Percentiles rank a stretch among this genome's conserved stretches.
Conservation (phyloP, 1,140 invertebrate species). For the Camponotus vicinus region DNA sequence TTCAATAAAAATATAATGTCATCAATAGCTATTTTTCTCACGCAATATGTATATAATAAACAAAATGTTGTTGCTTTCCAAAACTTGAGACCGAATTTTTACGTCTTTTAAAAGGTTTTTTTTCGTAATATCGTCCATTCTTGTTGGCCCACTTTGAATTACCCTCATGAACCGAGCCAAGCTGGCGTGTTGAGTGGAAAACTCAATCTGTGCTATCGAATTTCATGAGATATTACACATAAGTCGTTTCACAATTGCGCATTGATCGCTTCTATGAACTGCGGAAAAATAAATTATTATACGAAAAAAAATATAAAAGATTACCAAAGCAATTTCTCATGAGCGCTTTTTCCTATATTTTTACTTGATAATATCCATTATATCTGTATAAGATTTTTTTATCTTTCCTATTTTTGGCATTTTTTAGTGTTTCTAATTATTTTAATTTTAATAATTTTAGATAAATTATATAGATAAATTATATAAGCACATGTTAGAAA, state of each 20-base stretch:
- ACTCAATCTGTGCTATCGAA: constrained; percentile 58
- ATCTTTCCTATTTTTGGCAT: neutral
- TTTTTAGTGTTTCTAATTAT: neutral
- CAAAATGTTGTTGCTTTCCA: neutral
- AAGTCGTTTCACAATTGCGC: constrained; percentile 41
- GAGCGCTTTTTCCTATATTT: neutral
- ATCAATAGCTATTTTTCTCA: constrained; percentile 3
- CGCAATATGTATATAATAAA: neutral
- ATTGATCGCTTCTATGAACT: constrained; percentile 26
- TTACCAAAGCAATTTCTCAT: neutral
- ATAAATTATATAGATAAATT: too few species aligned
- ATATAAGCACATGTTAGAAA: neutral
- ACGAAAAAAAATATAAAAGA: neutral
- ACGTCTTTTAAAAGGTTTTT: constrained; percentile 35
- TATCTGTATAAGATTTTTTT: neutral
- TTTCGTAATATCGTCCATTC: constrained; percentile 41
- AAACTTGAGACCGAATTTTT: constrained; percentile 13
- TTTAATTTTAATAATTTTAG: neutral
- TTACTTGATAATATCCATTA: neutral
- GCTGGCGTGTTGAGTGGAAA: constrained; percentile 36
- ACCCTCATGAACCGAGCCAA: constrained; percentile 35
- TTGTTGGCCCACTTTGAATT: constrained; percentile 43
- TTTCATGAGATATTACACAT: constrained; percentile 50
- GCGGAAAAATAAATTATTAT: neutral
- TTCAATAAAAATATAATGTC: neutral